Evolutionary conservation across 2,797 vertebrate species (phyloP), one percentile per base, ranked within the genome.

Genomic region (Borostomias antarcticus): DNA sequence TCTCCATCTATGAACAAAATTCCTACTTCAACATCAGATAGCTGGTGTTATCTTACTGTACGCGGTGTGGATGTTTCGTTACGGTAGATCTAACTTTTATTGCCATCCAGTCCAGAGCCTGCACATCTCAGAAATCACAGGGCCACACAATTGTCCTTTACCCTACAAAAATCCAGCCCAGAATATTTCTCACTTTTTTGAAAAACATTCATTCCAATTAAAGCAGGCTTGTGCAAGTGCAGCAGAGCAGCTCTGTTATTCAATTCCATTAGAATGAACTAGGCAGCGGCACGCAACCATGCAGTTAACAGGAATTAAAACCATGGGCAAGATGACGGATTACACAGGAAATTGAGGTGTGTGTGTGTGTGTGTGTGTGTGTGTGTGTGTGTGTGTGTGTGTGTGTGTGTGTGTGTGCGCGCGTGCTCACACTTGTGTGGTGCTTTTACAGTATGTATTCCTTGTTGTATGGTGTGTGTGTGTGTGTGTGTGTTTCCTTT

Each of bases 291-390:
- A 89, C 87, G 90, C 86, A 91, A 86, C 90, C 87, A 91, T 90
- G 90, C 89, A 90, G 89, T 89, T 93, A 93, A 91, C 91, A 90
- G 88, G 90, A 93, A 93, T 93, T 93, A 92, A 92, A 92, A 90
- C 87, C 87, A 90, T 81, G 86, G 89, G 91, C 89, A 82, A 91
- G 91, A 92, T 92, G 90, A 91, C 89, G 86, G 88, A 92, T 92
- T 93, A 91, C 85, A 89, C 69, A 60, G 79, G 84, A 88, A 80
- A 86, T 73, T 71, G 80, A 81, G 79, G 77, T 83, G 78, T 78
- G 79, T 79, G 73, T 74, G 69, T 68, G 58, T 74, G 59, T 19
- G 43, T 35, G 62, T 80, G 69, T 78, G 65, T 75, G 62, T 60
- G 59, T 68, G 33, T 63, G 57, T 66, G 53, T 66, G 64, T 58